A percentile compares a stretch with the other conserved stretches of the same genome.
These are phyloP conservation scores for Xiphophorus birchmanni DNA, from an alignment of 2,797 vertebrate genomes.

Conservation along the genomic window DNA sequence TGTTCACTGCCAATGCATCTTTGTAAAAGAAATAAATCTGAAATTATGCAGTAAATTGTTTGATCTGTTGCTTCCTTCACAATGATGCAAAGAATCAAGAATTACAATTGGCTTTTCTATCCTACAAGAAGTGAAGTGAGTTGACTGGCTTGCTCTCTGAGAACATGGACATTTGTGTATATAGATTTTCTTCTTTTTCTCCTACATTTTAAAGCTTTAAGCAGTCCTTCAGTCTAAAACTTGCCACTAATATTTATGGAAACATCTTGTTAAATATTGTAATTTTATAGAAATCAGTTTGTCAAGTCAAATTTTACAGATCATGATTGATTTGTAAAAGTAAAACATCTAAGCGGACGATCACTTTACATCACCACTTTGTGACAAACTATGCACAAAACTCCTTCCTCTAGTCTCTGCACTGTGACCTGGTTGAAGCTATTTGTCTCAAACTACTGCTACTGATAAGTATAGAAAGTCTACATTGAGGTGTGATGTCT, in stretches of 20 bases:
- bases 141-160: not conserved
- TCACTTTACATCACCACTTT: too few relatives aligned
- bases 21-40: conserved; percentile 69
- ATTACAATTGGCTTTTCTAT: not conserved
- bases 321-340: too few relatives aligned
- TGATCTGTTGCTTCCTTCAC: not conserved
- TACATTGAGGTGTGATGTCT: not conserved
- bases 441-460: not conserved
- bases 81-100: not conserved
- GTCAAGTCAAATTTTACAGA: too few relatives aligned
- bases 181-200: too few relatives aligned
- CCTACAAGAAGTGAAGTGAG: not conserved
- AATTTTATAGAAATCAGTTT: too few relatives aligned
- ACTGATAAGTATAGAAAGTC: not conserved
- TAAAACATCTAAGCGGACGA: too few relatives aligned
- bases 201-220: not conserved
- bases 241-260: too few relatives aligned
- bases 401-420: too few relatives aligned
- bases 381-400: too few relatives aligned
- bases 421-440: too few relatives aligned
- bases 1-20: conserved; percentile 62
- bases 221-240: not conserved
- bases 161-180: not conserved
- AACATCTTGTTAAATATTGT: too few relatives aligned
- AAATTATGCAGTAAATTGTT: conserved; percentile 22